Evolutionary conservation across 2,888 invertebrate genomes (phyloP).

Genomic region (Metallyticus violacea): DNA sequence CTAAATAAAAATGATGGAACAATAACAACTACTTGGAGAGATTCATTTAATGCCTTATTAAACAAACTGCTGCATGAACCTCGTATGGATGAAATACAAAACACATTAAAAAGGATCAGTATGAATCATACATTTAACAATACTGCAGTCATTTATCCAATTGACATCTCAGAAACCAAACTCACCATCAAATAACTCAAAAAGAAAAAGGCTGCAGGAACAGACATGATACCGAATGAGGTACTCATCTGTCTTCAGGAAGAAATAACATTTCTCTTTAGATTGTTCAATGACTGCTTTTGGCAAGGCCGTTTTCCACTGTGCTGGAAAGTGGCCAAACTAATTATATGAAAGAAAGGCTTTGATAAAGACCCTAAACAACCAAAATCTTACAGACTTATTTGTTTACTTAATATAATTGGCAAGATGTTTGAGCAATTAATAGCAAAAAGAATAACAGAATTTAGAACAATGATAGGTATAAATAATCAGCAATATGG

Average conservation of each 20-base stretch:
- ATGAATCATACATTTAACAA: no score
- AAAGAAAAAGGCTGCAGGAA: neutral
- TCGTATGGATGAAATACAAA: neutral
- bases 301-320: neutral
- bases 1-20: neutral
- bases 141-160: neutral
- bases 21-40: neutral
- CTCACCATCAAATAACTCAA: neutral
- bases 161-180: neutral
- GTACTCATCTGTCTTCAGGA: neutral
- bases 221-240: neutral
- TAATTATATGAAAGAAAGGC: neutral
- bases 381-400: neutral
- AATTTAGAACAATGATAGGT: neutral
- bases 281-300: neutral
- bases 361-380: neutral
- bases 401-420: neutral
- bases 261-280: neutral
- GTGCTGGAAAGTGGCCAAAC: neutral
- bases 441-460: neutral
- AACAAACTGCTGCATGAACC: neutral
- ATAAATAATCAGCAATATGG: neutral
- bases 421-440: no score
- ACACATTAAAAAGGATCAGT: no score
- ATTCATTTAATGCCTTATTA: neutral